A percentile compares a stretch with the other conserved stretches of the same genome.
phyloP scores from a whole-genome alignment of 2,888 invertebrate genomes.

The Acrocera orbiculus region DNA sequence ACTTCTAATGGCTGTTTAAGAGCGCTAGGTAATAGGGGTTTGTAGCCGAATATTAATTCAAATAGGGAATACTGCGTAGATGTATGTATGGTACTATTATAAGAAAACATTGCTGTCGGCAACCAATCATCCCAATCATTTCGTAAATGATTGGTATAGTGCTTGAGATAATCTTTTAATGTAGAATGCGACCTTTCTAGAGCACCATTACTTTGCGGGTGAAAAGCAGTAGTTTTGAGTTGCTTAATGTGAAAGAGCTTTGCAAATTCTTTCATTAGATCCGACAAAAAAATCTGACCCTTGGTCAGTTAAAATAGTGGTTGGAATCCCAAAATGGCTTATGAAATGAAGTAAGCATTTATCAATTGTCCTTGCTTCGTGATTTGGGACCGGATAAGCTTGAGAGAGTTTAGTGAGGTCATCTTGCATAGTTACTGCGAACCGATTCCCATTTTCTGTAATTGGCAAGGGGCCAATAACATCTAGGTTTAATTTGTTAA shows the following conservation, averaged over 20 bases:
- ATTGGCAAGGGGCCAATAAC: slow-evolving; percentile 4
- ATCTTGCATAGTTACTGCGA: slow-evolving; percentile 20
- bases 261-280: slow-evolving; percentile 19
- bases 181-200: slow-evolving; percentile 19
- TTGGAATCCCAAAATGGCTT: slow-evolving; percentile 22
- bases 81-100: no score
- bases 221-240: slow-evolving; percentile 17
- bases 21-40: slow-evolving; percentile 5
- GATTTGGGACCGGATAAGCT: slow-evolving; percentile 18
- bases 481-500: slow-evolving; percentile 3
- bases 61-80: slow-evolving; percentile 6
- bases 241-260: slow-evolving; percentile 20
- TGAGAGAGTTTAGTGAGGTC: slow-evolving; percentile 22
- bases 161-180: slow-evolving; percentile 19
- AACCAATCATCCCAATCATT: slow-evolving; percentile 2
- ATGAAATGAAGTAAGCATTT: slow-evolving; percentile 13
- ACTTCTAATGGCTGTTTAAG: slow-evolving; percentile 4
- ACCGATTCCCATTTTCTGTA: slow-evolving; percentile 3
- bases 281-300: slow-evolving; percentile 22
- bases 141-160: slow-evolving; percentile 12
- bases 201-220: slow-evolving; percentile 20
- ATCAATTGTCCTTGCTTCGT: slow-evolving; percentile 20
- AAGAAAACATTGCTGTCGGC: slow-evolving; percentile 4
- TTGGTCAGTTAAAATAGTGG: slow-evolving; percentile 21
- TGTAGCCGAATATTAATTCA: slow-evolving; percentile 7